These are phyloP conservation scores for Phasianus colchicus DNA, from an alignment of 2,113 vertebrate species.

Conservation along the genomic window DNA sequence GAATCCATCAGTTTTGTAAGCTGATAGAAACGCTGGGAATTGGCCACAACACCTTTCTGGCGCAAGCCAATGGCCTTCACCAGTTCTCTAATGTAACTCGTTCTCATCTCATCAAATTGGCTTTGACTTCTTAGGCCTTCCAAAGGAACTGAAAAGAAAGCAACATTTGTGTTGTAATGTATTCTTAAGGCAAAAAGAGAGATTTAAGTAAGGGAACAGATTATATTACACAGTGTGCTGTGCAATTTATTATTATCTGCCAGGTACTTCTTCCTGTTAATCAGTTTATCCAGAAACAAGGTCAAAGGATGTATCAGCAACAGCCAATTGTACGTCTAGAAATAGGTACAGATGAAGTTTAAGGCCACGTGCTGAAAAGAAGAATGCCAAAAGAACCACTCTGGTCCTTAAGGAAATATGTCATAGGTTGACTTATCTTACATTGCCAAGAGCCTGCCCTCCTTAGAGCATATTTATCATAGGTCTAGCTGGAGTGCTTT, in stretches of 20 bases:
- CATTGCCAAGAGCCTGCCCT: background rate
- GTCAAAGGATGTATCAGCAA: background rate
- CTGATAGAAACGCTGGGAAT: conserved; percentile 95
- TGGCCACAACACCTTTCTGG: conserved; percentile 89
- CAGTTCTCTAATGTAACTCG: conserved; percentile 94
- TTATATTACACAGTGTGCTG: background rate
- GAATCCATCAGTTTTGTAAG: conserved; percentile 95
- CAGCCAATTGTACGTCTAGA: background rate
- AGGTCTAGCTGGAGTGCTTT: background rate
- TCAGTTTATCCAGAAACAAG: background rate
- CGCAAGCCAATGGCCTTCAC: conserved; percentile 90
- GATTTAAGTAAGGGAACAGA: background rate
- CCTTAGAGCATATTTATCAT: background rate
- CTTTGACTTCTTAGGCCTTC: conserved; percentile 95
- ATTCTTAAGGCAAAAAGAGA: background rate
- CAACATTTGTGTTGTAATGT: background rate
- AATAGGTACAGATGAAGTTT: background rate
- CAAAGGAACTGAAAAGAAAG: conserved; percentile 86
- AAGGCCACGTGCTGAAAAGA: background rate
- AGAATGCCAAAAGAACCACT: background rate
- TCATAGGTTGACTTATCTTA: background rate
- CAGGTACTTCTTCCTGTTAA: background rate
- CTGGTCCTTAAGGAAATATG: background rate
- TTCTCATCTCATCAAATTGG: conserved; percentile 96
- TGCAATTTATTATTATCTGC: background rate